Percentiles rank a stretch among this genome's conserved stretches.
phyloP scores from a whole-genome alignment of 1,140 invertebrate species.

The Batillaria attramentaria region DNA sequence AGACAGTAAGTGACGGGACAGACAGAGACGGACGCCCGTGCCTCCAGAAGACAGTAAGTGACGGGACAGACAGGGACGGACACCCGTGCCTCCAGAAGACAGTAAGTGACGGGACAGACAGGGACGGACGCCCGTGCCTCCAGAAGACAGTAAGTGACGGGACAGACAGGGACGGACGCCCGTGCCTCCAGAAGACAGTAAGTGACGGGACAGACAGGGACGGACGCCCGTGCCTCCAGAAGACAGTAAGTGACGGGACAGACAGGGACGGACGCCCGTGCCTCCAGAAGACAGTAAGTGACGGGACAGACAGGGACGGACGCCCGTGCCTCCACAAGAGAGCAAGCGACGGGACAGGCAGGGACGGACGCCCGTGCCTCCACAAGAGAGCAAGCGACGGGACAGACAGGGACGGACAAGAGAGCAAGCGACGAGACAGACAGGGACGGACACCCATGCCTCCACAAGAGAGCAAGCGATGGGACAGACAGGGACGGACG shows the following conservation, averaged over 20 bases:
- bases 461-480: not conserved
- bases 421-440: not conserved
- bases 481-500: not conserved
- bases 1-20: not conserved
- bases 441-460: not conserved
- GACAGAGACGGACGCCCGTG: not conserved
- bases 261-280: too few species aligned
- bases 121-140: not conserved
- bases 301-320: not conserved
- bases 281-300: slow-evolving; percentile 63
- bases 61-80: not conserved
- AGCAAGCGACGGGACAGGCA: not conserved
- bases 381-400: too few species aligned
- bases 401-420: not conserved
- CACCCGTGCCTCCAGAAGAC: too few species aligned
- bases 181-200: too few species aligned
- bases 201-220: too few species aligned
- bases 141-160: too few species aligned
- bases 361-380: too few species aligned
- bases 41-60: not conserved
- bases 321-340: too few species aligned
- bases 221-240: too few species aligned
- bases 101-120: not conserved
- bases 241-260: too few species aligned
- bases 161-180: too few species aligned